Base-by-base conservation (phyloP, 2,888 invertebrate genomes). In the Pristionchus entomophagus region DNA sequence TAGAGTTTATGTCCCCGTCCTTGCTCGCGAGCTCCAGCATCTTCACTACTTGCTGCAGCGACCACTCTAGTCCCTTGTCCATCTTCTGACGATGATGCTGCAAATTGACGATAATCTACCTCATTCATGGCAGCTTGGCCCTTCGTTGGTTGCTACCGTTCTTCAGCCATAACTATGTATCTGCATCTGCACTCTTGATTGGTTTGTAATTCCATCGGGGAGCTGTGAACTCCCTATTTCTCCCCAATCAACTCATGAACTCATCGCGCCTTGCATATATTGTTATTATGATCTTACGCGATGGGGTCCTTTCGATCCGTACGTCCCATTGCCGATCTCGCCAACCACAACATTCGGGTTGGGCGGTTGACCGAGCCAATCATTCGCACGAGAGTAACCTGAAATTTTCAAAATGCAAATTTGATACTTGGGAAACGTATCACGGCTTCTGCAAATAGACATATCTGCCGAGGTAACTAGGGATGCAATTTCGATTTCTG, bases 231-330 rank as follows among this genome's bases (percentile, higher is more conserved):
- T n/a, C n/a, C n/a, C n/a, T n/a, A n/a, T n/a, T n/a, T n/a, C n/a
- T n/a, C n/a, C n/a, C n/a, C n/a, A n/a, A n/a, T 59, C 59, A 14
- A 26, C 3, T 5, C 29, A 59, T 59, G 59, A 59, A 59, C n/a
- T n/a, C n/a, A n/a, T n/a, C n/a, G n/a, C n/a, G n/a, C n/a, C n/a
- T 56, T n/a, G 17, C 56, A 56, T 56, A 56, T 56, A n/a, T n/a
- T n/a, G n/a, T n/a, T 22, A 22, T 8, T 56, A 65, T 14, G 4
- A 35, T 4, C 26, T 26, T n/a, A 73, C 73, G n/a, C 8, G 1
- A n/a, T 73, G 73, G 8, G 73, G 73, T 45, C 73, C 73, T 41
- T 73, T 73, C 10, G 73, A 73, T 22, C 73, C 73, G 19, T n/a
- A 73, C 3, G 73, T 45, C n/a, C 41, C 73, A 19, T 5, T 35